Percentiles rank a stretch among this genome's conserved stretches.
Conservation (phyloP, 2,113 vertebrate genomes). For the Anguilla japonica region DNA sequence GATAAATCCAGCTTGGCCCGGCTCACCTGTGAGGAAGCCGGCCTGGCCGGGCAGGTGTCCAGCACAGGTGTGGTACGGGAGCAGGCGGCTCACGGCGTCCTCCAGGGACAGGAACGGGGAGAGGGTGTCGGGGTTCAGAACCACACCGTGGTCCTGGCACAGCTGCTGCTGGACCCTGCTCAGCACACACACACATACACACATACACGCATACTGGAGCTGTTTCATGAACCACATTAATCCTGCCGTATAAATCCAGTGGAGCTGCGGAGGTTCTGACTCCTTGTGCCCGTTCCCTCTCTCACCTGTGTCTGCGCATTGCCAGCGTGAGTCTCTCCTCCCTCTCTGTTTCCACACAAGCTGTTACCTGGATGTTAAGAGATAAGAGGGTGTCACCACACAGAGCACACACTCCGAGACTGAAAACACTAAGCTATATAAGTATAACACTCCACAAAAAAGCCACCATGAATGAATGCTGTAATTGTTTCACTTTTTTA, state of each 20-base stretch:
- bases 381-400: constrained; percentile 2
- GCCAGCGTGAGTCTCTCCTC: constrained; percentile 63
- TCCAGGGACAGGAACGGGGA: constrained; percentile 64
- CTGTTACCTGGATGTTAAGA: constrained; percentile 45
- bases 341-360: constrained; percentile 42
- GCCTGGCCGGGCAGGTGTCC: constrained; percentile 61
- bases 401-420: background rate
- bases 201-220: background rate
- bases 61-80: constrained; percentile 73
- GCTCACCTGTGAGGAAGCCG: constrained; percentile 65
- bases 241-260: background rate
- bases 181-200: background rate
- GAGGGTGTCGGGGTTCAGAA: constrained; percentile 59
- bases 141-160: constrained; percentile 61
- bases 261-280: background rate
- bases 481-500: no score
- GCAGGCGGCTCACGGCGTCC: constrained; percentile 62
- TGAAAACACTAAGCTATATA: background rate
- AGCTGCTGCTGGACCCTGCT: constrained; percentile 72
- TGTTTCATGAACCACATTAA: no score
- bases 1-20: background rate
- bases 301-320: constrained; percentile 63
- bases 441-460: no score
- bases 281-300: background rate
- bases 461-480: no score